phyloP scores from a whole-genome alignment of 2,113 vertebrate species.

The Carassius auratus region DNA sequence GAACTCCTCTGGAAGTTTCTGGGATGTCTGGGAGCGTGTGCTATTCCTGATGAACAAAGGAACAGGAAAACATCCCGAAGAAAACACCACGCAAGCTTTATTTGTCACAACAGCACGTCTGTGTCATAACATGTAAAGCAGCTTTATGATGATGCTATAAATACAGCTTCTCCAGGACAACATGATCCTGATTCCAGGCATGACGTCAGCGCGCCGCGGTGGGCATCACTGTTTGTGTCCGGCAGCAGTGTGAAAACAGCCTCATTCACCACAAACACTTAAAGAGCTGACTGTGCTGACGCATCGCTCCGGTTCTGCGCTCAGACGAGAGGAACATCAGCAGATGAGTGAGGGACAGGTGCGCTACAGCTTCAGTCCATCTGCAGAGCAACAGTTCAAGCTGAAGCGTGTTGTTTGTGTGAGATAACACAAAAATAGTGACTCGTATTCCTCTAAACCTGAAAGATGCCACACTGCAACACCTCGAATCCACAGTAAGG shows the following conservation, averaged over 20 bases:
- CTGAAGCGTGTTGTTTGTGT: no score
- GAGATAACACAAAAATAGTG: no score
- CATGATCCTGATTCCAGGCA: not conserved
- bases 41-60: not conserved
- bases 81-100: not conserved
- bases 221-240: not conserved
- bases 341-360: not conserved
- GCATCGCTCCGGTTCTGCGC: not conserved
- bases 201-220: conserved; percentile 1
- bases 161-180: not conserved
- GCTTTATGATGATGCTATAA: conserved; percentile 17
- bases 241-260: not conserved
- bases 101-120: not conserved
- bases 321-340: not conserved
- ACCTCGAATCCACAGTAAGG: not conserved
- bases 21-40: not conserved
- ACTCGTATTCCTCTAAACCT: no score
- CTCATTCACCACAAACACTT: not conserved
- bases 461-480: not conserved
- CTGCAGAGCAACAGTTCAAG: not conserved
- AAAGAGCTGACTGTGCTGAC: conserved; percentile 1
- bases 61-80: not conserved
- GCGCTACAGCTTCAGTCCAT: not conserved
- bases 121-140: not conserved
- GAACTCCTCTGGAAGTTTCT: conserved; percentile 22